A percentile compares a stretch with the other conserved stretches of the same genome.
phyloP scores from a whole-genome alignment of 2,113 vertebrate species.

The Cebidichthys violaceus region DNA sequence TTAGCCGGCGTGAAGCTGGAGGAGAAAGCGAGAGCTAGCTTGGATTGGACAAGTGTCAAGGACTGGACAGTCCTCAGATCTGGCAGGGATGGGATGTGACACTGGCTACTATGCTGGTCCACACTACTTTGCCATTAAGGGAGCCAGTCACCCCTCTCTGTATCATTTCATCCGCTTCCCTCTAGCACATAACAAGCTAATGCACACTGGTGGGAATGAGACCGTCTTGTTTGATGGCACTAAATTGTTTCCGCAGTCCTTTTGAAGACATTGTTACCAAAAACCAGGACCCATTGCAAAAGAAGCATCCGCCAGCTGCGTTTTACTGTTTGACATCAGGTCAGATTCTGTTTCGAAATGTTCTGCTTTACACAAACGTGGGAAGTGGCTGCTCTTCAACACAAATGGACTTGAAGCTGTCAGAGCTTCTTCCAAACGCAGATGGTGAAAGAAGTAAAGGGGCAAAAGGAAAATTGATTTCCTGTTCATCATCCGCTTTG shows the following conservation, averaged over 20 bases:
- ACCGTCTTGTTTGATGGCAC: background rate
- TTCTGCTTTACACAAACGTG: constrained; percentile 1
- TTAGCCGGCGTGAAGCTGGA: constrained; percentile 71
- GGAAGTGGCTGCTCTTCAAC: constrained; percentile 1
- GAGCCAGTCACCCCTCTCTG: constrained; percentile 39
- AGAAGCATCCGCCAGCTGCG: background rate
- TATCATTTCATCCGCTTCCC: constrained; percentile 55
- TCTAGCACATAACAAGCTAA: constrained; percentile 16
- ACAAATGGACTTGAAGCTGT: constrained; percentile 15
- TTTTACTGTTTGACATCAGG: constrained; percentile 36
- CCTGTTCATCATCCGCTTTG: background rate
- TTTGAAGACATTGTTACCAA: constrained; percentile 8
- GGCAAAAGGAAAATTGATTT: constrained; percentile 1
- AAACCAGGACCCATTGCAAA: background rate
- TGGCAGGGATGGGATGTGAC: constrained; percentile 80
- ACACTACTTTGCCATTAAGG: constrained; percentile 38
- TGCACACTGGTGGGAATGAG: background rate
- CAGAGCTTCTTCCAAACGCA: constrained; percentile 1
- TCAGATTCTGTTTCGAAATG: constrained; percentile 24
- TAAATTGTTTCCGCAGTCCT: background rate
- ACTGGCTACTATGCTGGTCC: constrained; percentile 50
- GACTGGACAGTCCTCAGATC: constrained; percentile 73
- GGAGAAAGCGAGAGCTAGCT: constrained; percentile 68
- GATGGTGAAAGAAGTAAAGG: constrained; percentile 8
- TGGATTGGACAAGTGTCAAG: constrained; percentile 80